Evolutionary conservation across 2,797 vertebrate species (phyloP), one percentile per base, ranked within the genome.

Genomic region (Meriones psammophilus): DNA sequence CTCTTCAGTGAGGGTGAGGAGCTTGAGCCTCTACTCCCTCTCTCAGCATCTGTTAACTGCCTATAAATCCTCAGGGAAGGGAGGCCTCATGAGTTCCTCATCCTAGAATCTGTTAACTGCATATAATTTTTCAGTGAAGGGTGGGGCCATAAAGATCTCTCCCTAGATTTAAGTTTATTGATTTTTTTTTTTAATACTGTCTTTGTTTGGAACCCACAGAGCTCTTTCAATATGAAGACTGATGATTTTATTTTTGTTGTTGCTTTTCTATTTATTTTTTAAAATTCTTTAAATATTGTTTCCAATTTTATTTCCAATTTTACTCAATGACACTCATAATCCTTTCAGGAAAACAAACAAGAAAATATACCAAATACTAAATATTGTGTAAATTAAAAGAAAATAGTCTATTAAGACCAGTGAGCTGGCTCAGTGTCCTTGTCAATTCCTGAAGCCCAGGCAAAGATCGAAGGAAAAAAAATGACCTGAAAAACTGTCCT

Each of bases 361-460:
- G 54, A 80, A 80, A n/a, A 80, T n/a, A 24, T 36, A 58, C 20
- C 18, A 80, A 10, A n/a, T 6, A 12, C 58, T 80, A 56, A 26
- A 91, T 91, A 73, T 39, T 64, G 1, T 71, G 42, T 7, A 87
- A 10, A 92, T 62, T 91, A 87, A 78, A 85, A 83, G 42, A 79
- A 86, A 60, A 66, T 17, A 54, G 30, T 93, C 56, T 83, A 42
- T 84, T 26, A 68, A 79, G 13, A 39, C 14, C 14, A 39, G 36
- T 62, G 14, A 17, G 36, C 17, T 62, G 80, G 24, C 14, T 17
- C n/a, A 39, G 14, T 83, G 13, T 42, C 62, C 58, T 81, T 39
- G 58, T 28, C n/a, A 62, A 39, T 62, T 6, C 56, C n/a, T 83
- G 58, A 83, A 83, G 17, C n/a, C 56, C 22, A 62, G 39, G 20